Evolutionary conservation across 2,113 vertebrate genomes (phyloP), one percentile per base, ranked within the genome.

Genomic region (Laticauda colubrina): DNA sequence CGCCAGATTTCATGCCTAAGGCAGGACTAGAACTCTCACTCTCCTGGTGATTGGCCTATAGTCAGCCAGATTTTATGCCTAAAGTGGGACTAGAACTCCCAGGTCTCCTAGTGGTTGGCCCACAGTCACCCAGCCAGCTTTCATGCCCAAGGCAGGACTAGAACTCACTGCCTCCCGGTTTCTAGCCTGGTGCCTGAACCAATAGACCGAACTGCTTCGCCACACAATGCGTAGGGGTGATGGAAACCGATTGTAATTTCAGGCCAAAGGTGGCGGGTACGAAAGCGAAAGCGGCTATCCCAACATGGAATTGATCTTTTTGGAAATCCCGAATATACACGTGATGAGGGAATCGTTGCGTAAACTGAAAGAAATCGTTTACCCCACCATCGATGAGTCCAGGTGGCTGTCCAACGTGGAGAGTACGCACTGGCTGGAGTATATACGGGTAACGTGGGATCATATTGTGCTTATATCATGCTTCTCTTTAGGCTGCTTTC

Each of bases 291-390:
- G 97, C 90, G 98, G 98, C 96, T 99, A 99, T 94, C 97, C 98
- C 26, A 99, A 99, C 0, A 98, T 98, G 4, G 99, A 99, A 91
- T 97, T 99, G 15, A 97, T 98, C 87, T 99, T 99, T 92, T 95
- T 99, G 96, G 99, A 99, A 88, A 99, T 99, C 45, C 99, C 99
- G 34, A 99, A 99, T 93, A 99, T 99, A n/a, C 99, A 99, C 0
- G 99, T 99, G 21, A 99, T 99, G 98, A 97, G 99, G 61, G 99
- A 99, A 95, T 99, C 99, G 11, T 97, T 99, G 87, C 98, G 99
- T 23, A 99, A 99, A 93, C 96, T 99, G 69, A 99, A 99, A 94
- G 99, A 99, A 89, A 97, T 99, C 0, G 98, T 98, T 85, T 99
- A 99, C 95, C 99, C 99, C 0, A 97, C 98, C 1, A 99, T 99